Evolutionary conservation across 2,888 invertebrate species (phyloP), one percentile per base, ranked within the genome.

Genomic region (Spodoptera littoralis): DNA sequence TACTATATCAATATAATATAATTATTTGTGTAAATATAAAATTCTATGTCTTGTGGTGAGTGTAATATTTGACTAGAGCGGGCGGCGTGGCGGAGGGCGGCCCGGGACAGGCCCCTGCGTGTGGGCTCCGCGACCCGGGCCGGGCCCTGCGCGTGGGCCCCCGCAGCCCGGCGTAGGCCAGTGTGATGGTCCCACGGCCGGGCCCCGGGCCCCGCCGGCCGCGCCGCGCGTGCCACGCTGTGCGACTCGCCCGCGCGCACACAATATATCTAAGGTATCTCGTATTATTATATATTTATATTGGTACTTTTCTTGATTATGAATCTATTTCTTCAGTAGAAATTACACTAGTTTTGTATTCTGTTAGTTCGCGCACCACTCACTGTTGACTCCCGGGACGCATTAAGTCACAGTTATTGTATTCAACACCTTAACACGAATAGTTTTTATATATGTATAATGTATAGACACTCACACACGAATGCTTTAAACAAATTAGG

Each of bases 281-380:
- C 93, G 92, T 93, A 92, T 92, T 88, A 90, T 90, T 90, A 90
- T 89, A 91, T 90, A 92, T 92, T 93, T 94, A 95, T 94, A 93
- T 96, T 96, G 96, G 96, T 96, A 96, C 96, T 95, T 96, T 96
- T 92, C 69, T 96, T 95, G 95, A 96, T 96, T 96, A 95, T 95
- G 94, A 94, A 91, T 92, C 95, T 95, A 96, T 95, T 93, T 91
- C 93, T 86, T 94, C 89, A 87, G 93, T 95, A 95, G 94, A 95
- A 95, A 95, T 95, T 95, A 95, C 94, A 88, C 95, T 95, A 95
- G 89, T 88, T 92, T 92, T 88, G 86, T 87, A 82, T 80, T 90
- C 84, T 88, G 83, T 85, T 87, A 76, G 81, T 84, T 85, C 85
- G 85, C 90, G 90, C 88, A 85, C 75, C 79, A 72, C 73, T 81